phyloP scores from a whole-genome alignment of 2,888 invertebrate species.

The Tuta absoluta region DNA sequence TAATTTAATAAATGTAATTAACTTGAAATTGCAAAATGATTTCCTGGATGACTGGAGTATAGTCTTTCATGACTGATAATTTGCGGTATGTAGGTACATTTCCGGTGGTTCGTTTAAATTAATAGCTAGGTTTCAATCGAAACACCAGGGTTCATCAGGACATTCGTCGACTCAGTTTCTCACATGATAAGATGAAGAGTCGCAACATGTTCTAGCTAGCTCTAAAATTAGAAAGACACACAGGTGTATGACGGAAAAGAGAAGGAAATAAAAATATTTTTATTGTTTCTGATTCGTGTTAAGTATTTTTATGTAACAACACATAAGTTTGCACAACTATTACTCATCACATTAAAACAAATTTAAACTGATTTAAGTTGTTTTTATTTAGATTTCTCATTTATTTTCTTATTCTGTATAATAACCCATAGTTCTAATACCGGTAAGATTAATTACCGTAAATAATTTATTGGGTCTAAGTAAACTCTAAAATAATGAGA shows the following conservation, averaged over 20 bases:
- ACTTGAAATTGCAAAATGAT: background rate
- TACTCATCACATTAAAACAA: too few relatives aligned
- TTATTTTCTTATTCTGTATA: too few relatives aligned
- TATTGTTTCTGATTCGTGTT: background rate
- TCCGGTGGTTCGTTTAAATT: conserved; percentile 42
- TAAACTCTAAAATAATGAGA: too few relatives aligned
- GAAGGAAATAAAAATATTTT: background rate
- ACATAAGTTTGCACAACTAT: too few relatives aligned
- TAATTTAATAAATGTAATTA: background rate
- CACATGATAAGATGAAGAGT: too few relatives aligned
- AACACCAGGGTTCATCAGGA: too few relatives aligned
- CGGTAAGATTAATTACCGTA: background rate
- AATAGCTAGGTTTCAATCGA: conserved; percentile 35
- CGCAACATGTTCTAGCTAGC: background rate
- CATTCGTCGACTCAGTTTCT: too few relatives aligned
- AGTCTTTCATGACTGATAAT: conserved; percentile 55
- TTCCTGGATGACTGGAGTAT: background rate
- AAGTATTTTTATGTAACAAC: too few relatives aligned
- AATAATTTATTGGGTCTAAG: too few relatives aligned
- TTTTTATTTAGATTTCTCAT: background rate
- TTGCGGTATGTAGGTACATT: conserved; percentile 51
- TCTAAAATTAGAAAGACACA: background rate
- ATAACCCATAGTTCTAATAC: background rate
- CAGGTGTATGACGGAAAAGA: background rate
- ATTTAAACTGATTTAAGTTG: too few relatives aligned